Evolutionary conservation across 2,113 vertebrate genomes (phyloP).

Genomic region (Myocastor coypus): DNA sequence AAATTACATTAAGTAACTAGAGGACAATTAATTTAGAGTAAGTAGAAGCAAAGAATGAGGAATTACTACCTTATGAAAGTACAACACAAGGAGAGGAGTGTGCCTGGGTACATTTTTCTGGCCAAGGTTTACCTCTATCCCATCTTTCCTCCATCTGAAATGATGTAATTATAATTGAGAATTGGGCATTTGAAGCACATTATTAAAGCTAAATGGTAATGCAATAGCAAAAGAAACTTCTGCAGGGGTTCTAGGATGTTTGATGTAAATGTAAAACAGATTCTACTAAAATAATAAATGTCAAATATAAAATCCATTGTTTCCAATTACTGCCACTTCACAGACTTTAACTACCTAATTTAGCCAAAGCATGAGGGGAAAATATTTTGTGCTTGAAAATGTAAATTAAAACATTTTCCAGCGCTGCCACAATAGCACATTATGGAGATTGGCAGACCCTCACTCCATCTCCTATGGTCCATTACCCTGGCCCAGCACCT

Average conservation of each 20-base stretch:
- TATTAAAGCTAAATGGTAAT: constrained; percentile 75
- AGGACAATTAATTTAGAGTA: background rate
- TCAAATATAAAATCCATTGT: constrained; percentile 78
- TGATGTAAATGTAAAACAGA: constrained; percentile 79
- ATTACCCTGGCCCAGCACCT: constrained; percentile 76
- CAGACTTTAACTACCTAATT: constrained; percentile 75
- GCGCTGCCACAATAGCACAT: constrained; percentile 61
- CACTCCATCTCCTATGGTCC: constrained; percentile 62
- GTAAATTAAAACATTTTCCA: constrained; percentile 82
- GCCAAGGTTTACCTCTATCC: constrained; percentile 40
- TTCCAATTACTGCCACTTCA: constrained; percentile 73
- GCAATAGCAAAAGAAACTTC: constrained; percentile 75
- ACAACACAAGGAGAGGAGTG: constrained; percentile 21
- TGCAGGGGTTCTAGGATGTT: constrained; percentile 79
- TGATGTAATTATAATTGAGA: constrained; percentile 69
- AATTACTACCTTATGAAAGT: constrained; percentile 55
- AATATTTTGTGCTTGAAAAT: constrained; percentile 79
- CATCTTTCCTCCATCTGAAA: constrained; percentile 62
- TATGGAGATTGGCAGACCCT: constrained; percentile 78
- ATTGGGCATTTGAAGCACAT: constrained; percentile 41
- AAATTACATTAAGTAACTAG: constrained; percentile 59
- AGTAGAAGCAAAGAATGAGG: background rate
- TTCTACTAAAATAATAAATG: constrained; percentile 78
- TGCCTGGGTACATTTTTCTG: background rate
- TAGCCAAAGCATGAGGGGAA: constrained; percentile 61